These are phyloP conservation scores for Sylvicapra grimmia DNA, from an alignment of 2,113 vertebrate species.

Conservation along the genomic window DNA sequence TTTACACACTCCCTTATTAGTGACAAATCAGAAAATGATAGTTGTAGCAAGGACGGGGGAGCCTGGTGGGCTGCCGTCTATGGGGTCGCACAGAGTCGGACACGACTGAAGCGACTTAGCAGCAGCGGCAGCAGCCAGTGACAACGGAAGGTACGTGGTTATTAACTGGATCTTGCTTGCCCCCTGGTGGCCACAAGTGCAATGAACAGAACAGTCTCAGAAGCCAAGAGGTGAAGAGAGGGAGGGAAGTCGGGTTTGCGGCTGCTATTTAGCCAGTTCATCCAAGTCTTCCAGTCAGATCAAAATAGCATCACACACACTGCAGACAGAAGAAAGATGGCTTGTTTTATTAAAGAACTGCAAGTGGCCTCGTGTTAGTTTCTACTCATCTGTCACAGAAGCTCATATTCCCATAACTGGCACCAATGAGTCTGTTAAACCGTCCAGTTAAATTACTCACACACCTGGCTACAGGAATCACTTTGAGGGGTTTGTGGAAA, in stretches of 20 bases:
- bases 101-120: too few species aligned
- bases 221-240: background rate
- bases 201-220: background rate
- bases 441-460: too few species aligned
- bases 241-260: background rate
- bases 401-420: background rate
- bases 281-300: background rate
- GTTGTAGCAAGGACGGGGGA: background rate
- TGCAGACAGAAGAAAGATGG: background rate
- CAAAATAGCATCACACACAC: background rate
- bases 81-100: too few species aligned
- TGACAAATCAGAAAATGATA: background rate
- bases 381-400: background rate
- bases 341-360: background rate
- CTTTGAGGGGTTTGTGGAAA: background rate
- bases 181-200: background rate
- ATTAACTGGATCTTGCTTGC: background rate
- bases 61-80: too few species aligned
- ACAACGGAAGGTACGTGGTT: background rate
- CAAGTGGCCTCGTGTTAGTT: background rate
- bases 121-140: background rate
- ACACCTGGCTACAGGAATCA: background rate
- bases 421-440: background rate
- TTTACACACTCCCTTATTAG: background rate
- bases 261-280: background rate